Conservation (phyloP, 2,113 vertebrate species). For the Cynopterus brachyotis region DNA sequence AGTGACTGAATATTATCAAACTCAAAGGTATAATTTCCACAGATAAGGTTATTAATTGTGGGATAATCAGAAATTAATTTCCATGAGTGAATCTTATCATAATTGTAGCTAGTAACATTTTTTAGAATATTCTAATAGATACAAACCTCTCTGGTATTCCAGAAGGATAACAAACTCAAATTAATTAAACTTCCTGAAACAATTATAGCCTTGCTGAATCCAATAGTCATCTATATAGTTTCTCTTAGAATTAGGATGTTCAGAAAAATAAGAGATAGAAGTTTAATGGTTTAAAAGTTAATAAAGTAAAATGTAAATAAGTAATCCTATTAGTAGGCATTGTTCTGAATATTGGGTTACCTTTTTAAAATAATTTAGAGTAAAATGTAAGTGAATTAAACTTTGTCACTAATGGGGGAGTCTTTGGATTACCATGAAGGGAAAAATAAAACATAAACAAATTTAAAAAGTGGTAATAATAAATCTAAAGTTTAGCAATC, state of each 20-base stretch:
- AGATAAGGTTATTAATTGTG: constrained; percentile 23
- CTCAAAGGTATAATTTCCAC: neutral
- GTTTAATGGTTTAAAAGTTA: neutral
- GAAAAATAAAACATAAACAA: neutral
- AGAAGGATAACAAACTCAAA: constrained; percentile 3
- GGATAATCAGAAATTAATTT: constrained; percentile 58
- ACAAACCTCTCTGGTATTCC: neutral
- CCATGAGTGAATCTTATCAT: neutral
- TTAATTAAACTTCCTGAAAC: constrained; percentile 29
- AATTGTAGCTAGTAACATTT: constrained; percentile 7
- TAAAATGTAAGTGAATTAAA: neutral
- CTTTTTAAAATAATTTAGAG: neutral
- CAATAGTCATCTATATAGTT: neutral
- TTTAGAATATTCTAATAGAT: neutral
- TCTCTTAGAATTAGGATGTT: neutral
- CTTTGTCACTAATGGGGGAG: neutral
- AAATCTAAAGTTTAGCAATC: neutral
- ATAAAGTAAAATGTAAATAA: neutral
- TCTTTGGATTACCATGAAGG: neutral
- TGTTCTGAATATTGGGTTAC: neutral
- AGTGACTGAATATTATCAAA: neutral
- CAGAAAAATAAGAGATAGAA: neutral
- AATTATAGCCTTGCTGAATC: neutral
- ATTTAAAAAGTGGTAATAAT: neutral
- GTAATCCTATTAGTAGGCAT: neutral